phyloP scores from a whole-genome alignment of 2,797 vertebrate genomes.

The Apogon talboti region DNA sequence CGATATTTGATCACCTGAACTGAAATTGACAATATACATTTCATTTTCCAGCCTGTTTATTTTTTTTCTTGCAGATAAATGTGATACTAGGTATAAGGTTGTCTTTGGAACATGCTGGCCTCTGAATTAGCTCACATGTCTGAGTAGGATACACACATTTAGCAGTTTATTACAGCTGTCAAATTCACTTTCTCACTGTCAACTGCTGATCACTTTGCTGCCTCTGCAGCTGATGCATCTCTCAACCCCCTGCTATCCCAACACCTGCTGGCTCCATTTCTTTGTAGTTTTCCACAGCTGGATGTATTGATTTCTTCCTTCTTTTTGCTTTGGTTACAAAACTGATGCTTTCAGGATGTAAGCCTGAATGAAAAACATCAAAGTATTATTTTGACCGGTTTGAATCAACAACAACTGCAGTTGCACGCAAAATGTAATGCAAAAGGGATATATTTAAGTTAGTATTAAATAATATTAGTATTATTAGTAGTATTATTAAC shows the following conservation, averaged over 20 bases:
- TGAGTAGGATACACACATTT: conserved; percentile 20
- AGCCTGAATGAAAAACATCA: too few relatives aligned
- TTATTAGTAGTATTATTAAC: too few relatives aligned
- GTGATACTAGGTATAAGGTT: too few relatives aligned
- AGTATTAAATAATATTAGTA: background rate
- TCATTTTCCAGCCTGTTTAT: too few relatives aligned
- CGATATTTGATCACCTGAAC: too few relatives aligned
- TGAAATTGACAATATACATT: too few relatives aligned
- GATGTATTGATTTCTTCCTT: conserved; percentile 22
- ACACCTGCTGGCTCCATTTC: conserved; percentile 19
- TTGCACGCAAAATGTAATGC: background rate
- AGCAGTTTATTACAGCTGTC: conserved; percentile 63
- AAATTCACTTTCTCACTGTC: conserved; percentile 22
- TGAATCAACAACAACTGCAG: too few relatives aligned
- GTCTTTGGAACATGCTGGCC: background rate
- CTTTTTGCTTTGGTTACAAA: conserved; percentile 1
- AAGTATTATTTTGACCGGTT: too few relatives aligned
- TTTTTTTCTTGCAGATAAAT: too few relatives aligned
- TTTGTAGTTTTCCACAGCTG: conserved; percentile 26
- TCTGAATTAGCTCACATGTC: conserved; percentile 7
- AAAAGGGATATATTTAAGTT: background rate
- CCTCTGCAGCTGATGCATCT: conserved; percentile 41
- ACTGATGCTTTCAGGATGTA: background rate
- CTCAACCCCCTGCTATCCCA: conserved; percentile 28
- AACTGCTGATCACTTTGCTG: conserved; percentile 50